phyloP scores from a whole-genome alignment of 2,113 vertebrate species.

The Dipodomys stephensi region DNA sequence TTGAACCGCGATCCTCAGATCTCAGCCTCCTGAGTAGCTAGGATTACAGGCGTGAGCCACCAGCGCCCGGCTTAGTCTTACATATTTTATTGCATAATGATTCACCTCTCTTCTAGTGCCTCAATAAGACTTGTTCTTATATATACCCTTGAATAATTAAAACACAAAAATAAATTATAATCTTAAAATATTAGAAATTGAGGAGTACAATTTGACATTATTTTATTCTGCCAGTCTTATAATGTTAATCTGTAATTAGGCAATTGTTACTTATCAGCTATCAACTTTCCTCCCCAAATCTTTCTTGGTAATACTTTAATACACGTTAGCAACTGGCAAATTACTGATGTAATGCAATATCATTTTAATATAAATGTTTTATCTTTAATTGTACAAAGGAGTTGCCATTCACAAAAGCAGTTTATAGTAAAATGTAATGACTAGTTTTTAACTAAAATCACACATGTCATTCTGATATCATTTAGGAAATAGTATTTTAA shows the following conservation, averaged over 20 bases:
- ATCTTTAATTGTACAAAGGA: too few species aligned
- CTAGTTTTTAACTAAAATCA: constrained; percentile 42
- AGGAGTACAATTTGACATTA: background rate
- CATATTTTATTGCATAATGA: background rate
- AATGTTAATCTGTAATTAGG: constrained; percentile 49
- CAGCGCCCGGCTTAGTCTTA: too few species aligned
- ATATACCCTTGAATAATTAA: background rate
- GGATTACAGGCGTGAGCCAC: too few species aligned
- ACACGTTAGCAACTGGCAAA: constrained; percentile 41
- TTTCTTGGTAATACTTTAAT: constrained; percentile 56
- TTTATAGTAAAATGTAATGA: constrained; percentile 55
- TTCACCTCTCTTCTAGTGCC: background rate
- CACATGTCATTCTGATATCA: constrained; percentile 47
- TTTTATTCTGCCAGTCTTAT: background rate
- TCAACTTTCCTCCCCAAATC: constrained; percentile 42
- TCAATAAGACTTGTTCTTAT: background rate
- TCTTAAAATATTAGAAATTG: constrained; percentile 38
- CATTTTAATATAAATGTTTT: too few species aligned
- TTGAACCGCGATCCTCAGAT: too few species aligned
- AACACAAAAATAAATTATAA: constrained; percentile 22
- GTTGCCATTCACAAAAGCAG: too few species aligned
- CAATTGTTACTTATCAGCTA: background rate
- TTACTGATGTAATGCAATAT: constrained; percentile 22
- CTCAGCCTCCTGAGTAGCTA: too few species aligned
- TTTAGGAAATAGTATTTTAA: constrained; percentile 41